Evolutionary conservation across 2,113 vertebrate species (phyloP).

Genomic region (Azemiops feae): DNA sequence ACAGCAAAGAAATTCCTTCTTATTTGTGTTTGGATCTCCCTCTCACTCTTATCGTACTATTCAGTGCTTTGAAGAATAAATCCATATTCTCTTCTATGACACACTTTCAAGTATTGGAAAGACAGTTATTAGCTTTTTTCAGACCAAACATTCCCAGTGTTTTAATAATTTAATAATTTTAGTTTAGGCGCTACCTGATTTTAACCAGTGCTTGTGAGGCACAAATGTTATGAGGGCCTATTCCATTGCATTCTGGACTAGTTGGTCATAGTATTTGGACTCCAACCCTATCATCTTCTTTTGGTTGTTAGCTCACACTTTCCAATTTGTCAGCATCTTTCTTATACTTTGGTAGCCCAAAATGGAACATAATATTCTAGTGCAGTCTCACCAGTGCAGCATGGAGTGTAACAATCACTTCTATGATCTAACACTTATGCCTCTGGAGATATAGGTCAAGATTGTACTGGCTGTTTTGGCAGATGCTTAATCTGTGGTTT

Average conservation of each 20-base stretch:
- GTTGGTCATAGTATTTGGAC: background rate
- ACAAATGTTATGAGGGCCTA: background rate
- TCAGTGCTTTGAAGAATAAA: background rate
- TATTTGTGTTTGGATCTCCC: background rate
- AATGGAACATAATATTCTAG: background rate
- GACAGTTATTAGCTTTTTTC: background rate
- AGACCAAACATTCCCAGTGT: background rate
- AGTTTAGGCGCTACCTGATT: background rate
- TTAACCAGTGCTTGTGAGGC: background rate
- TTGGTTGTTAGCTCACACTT: background rate
- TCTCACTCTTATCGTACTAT: background rate
- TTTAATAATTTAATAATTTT: background rate
- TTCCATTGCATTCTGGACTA: background rate
- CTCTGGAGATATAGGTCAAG: background rate
- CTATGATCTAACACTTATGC: background rate
- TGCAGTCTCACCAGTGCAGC: background rate
- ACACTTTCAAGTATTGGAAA: background rate
- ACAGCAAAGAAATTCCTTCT: background rate
- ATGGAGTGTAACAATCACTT: background rate
- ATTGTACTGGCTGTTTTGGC: background rate
- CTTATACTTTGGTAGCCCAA: background rate
- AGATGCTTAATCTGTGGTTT: background rate
- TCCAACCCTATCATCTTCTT: background rate
- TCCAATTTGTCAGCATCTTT: background rate
- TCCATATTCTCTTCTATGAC: background rate